Percentiles rank a stretch among this genome's conserved stretches.
Conservation (phyloP, 2,888 invertebrate genomes). For the Drosophila anomalipes region DNA sequence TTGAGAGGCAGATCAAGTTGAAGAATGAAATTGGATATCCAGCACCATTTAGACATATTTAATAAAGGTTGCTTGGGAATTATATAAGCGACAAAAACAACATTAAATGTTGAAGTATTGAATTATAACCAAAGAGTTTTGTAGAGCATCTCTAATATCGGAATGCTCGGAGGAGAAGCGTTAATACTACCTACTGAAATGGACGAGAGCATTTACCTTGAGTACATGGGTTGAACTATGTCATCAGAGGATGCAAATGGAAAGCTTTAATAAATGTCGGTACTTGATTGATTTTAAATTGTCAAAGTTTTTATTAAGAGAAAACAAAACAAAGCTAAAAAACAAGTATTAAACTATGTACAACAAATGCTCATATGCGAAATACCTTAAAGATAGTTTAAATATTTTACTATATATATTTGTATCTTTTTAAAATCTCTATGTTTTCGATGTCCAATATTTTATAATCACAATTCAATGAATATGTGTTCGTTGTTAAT, state of each 20-base stretch:
- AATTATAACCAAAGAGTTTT: conserved; percentile 30
- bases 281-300: conserved; percentile 65
- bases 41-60: conserved; percentile 35
- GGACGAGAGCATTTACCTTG: conserved; percentile 38
- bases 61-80: conserved; percentile 34
- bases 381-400: conserved; percentile 57
- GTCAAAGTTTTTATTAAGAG: conserved; percentile 47
- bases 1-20: conserved; percentile 23
- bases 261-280: conserved; percentile 73
- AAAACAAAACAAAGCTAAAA: conserved; percentile 1
- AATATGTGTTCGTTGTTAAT: conserved; percentile 73
- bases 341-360: conserved; percentile 61
- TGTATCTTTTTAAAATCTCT: conserved; percentile 77
- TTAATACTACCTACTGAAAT: conserved; percentile 21
- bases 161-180: conserved; percentile 25
- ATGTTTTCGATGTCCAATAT: conserved; percentile 78
- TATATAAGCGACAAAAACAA: conserved; percentile 19
- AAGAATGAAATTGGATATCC: conserved; percentile 26
- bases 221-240: conserved; percentile 44
- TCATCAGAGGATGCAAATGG: conserved; percentile 52
- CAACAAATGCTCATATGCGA: conserved; percentile 50
- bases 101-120: conserved; percentile 53
- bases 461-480: conserved; percentile 69
- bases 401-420: conserved; percentile 69
- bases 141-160: conserved; percentile 21